Conservation (phyloP, 2,888 invertebrate species). For the Mesopsocus fuscifrons region DNA sequence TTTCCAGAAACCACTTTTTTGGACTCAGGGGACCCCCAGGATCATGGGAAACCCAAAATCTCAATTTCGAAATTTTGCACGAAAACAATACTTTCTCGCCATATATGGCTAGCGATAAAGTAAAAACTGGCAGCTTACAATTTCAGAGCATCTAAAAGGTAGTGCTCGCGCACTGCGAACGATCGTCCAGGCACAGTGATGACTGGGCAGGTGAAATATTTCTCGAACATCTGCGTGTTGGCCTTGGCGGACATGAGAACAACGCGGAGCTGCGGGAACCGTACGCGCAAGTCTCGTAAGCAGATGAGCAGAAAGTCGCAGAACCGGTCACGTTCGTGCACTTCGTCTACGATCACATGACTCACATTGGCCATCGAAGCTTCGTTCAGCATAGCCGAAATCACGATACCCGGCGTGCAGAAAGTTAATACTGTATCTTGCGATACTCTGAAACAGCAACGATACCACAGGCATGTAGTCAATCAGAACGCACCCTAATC, state of each 20-base stretch:
- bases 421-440: slow-evolving; percentile 67
- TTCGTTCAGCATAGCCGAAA: slow-evolving; percentile 72
- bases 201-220: slow-evolving; percentile 69
- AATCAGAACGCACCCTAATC: too few relatives aligned
- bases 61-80: too few relatives aligned
- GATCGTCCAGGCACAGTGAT: slow-evolving; percentile 55
- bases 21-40: too few relatives aligned
- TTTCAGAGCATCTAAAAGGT: slow-evolving; percentile 30
- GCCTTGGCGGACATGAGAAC: slow-evolving; percentile 92
- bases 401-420: slow-evolving; percentile 79
- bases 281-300: slow-evolving; percentile 50
- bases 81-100: too few relatives aligned
- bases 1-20: too few relatives aligned
- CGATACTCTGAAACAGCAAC: slow-evolving; percentile 34
- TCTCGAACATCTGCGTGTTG: slow-evolving; percentile 59
- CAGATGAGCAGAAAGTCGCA: slow-evolving; percentile 84
- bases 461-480: too few relatives aligned
- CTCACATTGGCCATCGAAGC: slow-evolving; percentile 45
- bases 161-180: slow-evolving; percentile 54
- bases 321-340: slow-evolving; percentile 86
- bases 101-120: too few relatives aligned
- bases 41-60: too few relatives aligned
- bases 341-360: slow-evolving; percentile 82
- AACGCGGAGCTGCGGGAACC: slow-evolving; percentile 52
- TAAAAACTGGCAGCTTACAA: too few relatives aligned